Conservation (phyloP, 1,140 invertebrate genomes). For the Marisa cornuarietis region DNA sequence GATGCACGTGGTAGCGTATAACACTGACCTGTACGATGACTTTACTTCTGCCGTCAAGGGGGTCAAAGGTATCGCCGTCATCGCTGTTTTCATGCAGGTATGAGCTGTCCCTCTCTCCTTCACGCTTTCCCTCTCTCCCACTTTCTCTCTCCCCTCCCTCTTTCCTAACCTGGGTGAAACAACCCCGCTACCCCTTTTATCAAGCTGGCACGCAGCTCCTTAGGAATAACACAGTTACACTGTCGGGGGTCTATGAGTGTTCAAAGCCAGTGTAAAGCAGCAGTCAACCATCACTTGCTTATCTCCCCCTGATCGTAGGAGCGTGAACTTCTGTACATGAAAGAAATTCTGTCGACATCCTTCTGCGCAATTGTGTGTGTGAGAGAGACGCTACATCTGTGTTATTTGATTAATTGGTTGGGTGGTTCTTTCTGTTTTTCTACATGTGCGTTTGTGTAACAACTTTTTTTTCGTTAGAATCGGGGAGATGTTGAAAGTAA, state of each 20-base stretch:
- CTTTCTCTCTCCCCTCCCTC: neutral
- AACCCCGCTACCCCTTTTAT: neutral
- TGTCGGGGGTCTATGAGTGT: too few species aligned
- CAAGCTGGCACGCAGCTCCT: neutral
- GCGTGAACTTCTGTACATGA: too few species aligned
- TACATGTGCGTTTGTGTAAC: too few species aligned
- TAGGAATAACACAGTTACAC: neutral
- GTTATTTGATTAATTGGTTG: neutral
- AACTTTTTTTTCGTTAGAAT: too few species aligned
- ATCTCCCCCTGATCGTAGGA: too few species aligned
- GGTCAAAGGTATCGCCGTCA: slow-evolving; percentile 44
- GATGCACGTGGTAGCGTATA: slow-evolving; percentile 54
- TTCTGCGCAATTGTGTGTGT: neutral
- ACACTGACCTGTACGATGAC: slow-evolving; percentile 48
- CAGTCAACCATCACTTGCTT: too few species aligned
- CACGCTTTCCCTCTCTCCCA: neutral
- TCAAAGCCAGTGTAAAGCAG: too few species aligned
- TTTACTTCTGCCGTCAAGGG: slow-evolving; percentile 35
- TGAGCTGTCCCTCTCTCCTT: slow-evolving; percentile 1
- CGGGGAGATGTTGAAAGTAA: too few species aligned
- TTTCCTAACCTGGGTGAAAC: neutral
- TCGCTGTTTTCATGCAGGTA: slow-evolving; percentile 52
- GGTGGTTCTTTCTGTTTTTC: too few species aligned
- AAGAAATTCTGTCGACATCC: neutral
- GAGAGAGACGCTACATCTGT: neutral